phyloP scores from a whole-genome alignment of 2,797 vertebrate genomes.

The Myripristis jacobus region DNA sequence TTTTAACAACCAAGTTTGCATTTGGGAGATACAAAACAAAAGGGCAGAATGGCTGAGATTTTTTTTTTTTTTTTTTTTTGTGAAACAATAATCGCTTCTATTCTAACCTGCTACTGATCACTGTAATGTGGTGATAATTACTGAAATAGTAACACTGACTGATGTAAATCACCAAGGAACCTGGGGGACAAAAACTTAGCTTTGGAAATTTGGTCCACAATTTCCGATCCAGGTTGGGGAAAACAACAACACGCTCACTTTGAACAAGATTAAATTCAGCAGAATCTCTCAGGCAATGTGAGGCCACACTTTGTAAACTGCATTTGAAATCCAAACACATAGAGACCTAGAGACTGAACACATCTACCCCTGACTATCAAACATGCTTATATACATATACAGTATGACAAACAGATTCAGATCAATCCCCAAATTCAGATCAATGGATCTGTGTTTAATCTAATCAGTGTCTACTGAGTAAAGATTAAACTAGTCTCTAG shows the following conservation, averaged over 20 bases:
- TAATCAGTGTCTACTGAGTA: constrained; percentile 17
- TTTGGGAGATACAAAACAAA: constrained; percentile 2
- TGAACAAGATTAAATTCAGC: constrained; percentile 10
- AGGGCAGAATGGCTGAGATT: background rate
- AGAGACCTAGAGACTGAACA: background rate
- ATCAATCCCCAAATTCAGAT: too few relatives aligned
- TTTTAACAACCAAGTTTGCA: background rate
- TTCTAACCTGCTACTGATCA: constrained; percentile 42
- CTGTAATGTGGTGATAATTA: constrained; percentile 25
- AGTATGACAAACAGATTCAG: too few relatives aligned
- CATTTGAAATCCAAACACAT: too few relatives aligned
- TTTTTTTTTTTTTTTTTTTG: too few relatives aligned
- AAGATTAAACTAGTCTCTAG: constrained; percentile 22
- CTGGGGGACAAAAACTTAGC: constrained; percentile 17
- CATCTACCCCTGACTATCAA: background rate
- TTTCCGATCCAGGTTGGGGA: background rate
- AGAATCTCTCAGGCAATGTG: constrained; percentile 9
- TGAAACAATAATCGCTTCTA: too few relatives aligned
- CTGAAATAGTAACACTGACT: constrained; percentile 1
- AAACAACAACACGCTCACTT: constrained; percentile 14
- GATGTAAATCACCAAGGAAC: constrained; percentile 23
- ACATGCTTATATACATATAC: background rate
- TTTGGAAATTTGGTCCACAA: constrained; percentile 22
- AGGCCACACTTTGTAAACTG: background rate
- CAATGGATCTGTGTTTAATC: constrained; percentile 37